Conservation (phyloP, 2,113 vertebrate genomes). For the Entosphenus tridentatus region DNA sequence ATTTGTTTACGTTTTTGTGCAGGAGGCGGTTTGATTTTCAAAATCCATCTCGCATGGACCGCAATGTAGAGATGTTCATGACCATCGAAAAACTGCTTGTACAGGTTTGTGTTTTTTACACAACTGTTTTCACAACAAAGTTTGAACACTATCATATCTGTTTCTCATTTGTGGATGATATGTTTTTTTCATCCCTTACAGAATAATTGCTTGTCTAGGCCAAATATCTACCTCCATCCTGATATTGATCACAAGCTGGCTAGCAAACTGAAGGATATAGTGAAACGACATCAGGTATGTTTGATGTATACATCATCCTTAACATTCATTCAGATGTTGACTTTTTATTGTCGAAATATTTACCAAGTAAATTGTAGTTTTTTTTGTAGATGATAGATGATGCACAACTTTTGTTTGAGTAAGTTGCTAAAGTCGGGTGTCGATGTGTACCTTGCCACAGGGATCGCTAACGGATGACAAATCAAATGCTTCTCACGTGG, state of each 20-base stretch:
- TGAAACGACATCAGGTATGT: constrained; percentile 77
- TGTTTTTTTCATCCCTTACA: constrained; percentile 14
- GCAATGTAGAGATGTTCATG: constrained; percentile 97
- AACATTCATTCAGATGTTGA: too few species aligned
- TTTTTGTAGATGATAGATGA: neutral
- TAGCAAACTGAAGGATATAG: constrained; percentile 77
- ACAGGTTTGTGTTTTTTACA: constrained; percentile 31
- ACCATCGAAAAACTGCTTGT: constrained; percentile 85
- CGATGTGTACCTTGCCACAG: constrained; percentile 18
- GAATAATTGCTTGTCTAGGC: constrained; percentile 76
- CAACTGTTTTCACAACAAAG: neutral
- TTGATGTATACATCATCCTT: neutral
- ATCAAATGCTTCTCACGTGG: constrained; percentile 49
- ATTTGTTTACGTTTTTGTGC: constrained; percentile 12
- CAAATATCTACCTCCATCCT: constrained; percentile 67
- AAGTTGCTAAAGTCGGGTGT: too few species aligned
- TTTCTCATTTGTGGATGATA: constrained; percentile 1
- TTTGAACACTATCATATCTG: neutral
- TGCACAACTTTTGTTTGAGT: too few species aligned
- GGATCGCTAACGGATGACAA: constrained; percentile 81
- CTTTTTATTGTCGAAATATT: neutral
- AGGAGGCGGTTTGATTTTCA: constrained; percentile 98
- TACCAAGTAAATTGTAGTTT: neutral
- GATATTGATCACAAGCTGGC: constrained; percentile 77
- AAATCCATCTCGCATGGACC: constrained; percentile 90